phyloP scores from a whole-genome alignment of 2,797 vertebrate genomes.

The Lates japonicus region DNA sequence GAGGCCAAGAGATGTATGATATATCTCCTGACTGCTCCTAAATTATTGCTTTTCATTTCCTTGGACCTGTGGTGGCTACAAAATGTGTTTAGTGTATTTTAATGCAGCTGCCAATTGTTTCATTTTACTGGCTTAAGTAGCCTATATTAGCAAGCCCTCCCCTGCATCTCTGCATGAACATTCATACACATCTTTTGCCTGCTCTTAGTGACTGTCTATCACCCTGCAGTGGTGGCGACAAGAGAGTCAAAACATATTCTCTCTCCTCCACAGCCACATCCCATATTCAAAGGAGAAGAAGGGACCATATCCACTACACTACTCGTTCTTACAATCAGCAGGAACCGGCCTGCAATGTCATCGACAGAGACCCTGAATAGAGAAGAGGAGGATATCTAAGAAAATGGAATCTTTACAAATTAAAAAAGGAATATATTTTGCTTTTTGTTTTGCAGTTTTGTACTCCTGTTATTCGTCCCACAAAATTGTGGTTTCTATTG shows the following conservation, averaged over 20 bases:
- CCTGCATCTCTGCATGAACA: background rate
- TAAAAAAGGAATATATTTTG: background rate
- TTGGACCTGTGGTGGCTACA: background rate
- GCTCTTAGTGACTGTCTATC: background rate
- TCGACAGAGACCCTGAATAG: conserved; percentile 8
- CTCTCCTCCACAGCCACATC: conserved; percentile 57
- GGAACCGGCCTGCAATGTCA: conserved; percentile 43
- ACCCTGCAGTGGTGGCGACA: conserved; percentile 74
- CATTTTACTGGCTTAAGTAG: background rate
- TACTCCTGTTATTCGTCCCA: conserved; percentile 34
- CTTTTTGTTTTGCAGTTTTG: background rate
- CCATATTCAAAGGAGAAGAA: conserved; percentile 39
- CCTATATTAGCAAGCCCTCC: background rate
- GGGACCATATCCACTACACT: conserved; percentile 32
- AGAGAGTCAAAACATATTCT: no score
- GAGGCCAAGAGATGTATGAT: no score
- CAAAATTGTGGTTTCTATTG: no score
- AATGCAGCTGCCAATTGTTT: background rate
- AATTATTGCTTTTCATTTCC: background rate
- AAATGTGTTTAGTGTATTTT: background rate
- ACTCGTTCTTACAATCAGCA: no score
- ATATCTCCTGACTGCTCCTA: background rate
- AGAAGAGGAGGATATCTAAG: conserved; percentile 20
- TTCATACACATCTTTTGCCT: background rate
- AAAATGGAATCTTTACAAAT: conserved; percentile 33